These are phyloP conservation scores for Varroa destructor DNA, from an alignment of 1,140 invertebrate genomes.

Conservation along the genomic window DNA sequence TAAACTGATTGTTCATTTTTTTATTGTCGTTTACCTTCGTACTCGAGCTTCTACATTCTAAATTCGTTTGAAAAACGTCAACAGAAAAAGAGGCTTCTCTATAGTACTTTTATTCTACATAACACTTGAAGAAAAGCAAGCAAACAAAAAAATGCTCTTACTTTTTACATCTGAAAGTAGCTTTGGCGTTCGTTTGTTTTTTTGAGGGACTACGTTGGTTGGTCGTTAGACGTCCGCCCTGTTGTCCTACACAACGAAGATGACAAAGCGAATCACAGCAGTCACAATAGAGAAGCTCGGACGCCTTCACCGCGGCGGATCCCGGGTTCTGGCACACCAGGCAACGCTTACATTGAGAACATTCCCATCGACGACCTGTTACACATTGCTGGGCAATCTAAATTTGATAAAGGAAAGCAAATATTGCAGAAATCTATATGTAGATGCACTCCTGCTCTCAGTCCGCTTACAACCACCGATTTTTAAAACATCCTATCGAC, in stretches of 20 bases:
- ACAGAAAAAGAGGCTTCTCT: no score
- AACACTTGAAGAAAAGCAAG: no score
- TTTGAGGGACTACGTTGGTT: background rate
- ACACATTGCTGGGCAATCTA: conserved; percentile 25
- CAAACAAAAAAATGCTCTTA: background rate
- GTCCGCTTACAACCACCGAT: no score
- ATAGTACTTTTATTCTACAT: no score
- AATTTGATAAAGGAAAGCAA: background rate
- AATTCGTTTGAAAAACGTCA: no score
- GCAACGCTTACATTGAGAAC: conserved; percentile 25
- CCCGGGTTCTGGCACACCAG: conserved; percentile 4
- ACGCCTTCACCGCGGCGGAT: conserved; percentile 3
- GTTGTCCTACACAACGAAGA: conserved; percentile 1
- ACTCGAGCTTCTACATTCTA: no score
- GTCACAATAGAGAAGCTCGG: conserved; percentile 21
- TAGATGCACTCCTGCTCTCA: no score
- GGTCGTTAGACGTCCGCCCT: no score
- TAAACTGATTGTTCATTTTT: no score
- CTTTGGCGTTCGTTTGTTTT: conserved; percentile 10
- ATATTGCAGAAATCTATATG: no score
- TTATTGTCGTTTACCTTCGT: no score
- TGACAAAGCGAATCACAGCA: conserved; percentile 25
- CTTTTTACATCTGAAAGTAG: conserved; percentile 11
- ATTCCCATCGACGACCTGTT: conserved; percentile 23
- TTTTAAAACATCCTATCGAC: no score